These are phyloP conservation scores for Bombus soroeensis DNA, from an alignment of 1,140 invertebrate species.

Conservation along the genomic window DNA sequence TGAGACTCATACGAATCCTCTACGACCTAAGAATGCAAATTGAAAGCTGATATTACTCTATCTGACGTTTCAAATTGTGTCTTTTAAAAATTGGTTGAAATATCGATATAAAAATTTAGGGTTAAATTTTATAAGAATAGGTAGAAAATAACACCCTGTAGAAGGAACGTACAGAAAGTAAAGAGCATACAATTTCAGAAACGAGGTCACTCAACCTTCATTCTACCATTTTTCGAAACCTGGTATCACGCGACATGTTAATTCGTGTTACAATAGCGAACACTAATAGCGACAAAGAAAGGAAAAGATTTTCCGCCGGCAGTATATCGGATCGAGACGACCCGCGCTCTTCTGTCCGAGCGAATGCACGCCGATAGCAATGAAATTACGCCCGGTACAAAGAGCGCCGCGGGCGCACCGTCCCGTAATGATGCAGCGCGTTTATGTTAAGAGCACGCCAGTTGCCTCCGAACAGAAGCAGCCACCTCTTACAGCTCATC, in stretches of 20 bases:
- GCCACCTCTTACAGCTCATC: constrained; percentile 60
- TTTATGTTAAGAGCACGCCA: constrained; percentile 68
- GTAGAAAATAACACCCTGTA: too few relatives aligned
- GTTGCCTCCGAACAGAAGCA: constrained; percentile 70
- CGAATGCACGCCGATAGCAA: constrained; percentile 67
- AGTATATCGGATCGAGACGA: constrained; percentile 34
- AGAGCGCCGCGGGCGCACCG: constrained; percentile 67
- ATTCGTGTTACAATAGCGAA: not conserved
- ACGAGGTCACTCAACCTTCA: not conserved
- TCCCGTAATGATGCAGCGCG: constrained; percentile 73
- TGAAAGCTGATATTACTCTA: too few relatives aligned
- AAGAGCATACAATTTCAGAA: not conserved
- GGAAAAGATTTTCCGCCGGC: constrained; percentile 39
- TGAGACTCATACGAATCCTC: not conserved
- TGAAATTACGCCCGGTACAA: constrained; percentile 71
- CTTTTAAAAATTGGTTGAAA: too few relatives aligned
- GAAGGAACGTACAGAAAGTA: not conserved
- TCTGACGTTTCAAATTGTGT: too few relatives aligned
- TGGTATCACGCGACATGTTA: not conserved
- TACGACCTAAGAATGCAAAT: too few relatives aligned
- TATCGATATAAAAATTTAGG: too few relatives aligned
- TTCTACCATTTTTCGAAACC: not conserved
- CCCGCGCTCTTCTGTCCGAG: constrained; percentile 34
- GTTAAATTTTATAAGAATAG: too few relatives aligned
- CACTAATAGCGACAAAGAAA: constrained; percentile 18